Conservation (phyloP, 2,113 vertebrate species). For the Austrofundulus limnaeus region DNA sequence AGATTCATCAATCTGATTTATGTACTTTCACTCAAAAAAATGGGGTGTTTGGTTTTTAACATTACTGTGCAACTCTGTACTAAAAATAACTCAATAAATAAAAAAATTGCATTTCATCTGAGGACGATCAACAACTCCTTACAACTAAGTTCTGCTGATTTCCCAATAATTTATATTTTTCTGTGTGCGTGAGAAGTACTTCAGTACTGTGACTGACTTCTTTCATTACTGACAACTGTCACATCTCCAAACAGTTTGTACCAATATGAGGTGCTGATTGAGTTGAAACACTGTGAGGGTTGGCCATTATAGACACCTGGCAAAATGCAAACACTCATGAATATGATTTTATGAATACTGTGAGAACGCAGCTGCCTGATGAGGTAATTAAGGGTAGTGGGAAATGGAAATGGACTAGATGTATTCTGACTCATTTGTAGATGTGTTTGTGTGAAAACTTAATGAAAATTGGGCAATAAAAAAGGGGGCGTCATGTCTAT, state of each 20-base stretch:
- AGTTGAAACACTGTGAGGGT: neutral
- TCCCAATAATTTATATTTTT: no score
- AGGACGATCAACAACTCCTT: no score
- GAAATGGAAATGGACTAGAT: neutral
- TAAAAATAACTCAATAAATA: no score
- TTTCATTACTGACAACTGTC: neutral
- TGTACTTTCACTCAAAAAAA: no score
- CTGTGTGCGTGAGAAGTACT: no score
- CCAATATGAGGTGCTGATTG: neutral
- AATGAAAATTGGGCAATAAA: neutral
- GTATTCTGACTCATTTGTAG: neutral
- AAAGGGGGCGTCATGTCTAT: neutral
- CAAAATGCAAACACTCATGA: neutral
- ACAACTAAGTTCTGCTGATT: no score
- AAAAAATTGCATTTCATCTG: no score
- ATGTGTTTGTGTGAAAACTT: neutral
- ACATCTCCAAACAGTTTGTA: neutral
- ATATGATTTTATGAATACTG: neutral
- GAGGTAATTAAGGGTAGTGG: neutral
- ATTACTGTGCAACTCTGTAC: no score
- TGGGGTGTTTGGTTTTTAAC: no score
- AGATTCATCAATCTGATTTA: no score
- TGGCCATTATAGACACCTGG: neutral
- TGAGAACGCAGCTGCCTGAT: neutral
- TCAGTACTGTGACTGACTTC: no score